These are phyloP conservation scores for Spatulosminthurus flaviceps DNA, from an alignment of 2,888 invertebrate species.

Conservation along the genomic window DNA sequence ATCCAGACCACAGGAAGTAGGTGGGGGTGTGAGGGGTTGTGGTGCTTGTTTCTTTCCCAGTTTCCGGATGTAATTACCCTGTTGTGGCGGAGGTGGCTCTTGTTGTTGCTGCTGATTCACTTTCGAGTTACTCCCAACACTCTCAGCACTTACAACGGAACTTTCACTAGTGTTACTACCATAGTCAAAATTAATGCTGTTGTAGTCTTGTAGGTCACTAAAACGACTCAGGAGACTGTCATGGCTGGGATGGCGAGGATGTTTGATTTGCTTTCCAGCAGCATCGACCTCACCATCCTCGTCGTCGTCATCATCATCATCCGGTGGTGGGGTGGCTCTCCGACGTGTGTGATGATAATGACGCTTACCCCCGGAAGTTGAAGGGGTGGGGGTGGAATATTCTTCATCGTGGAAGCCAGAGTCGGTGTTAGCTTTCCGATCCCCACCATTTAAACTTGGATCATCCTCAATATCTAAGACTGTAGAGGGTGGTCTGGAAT, in stretches of 20 bases:
- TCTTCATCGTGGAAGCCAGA: slow-evolving; percentile 42
- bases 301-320: neutral
- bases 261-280: neutral
- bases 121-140: neutral
- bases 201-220: slow-evolving; percentile 31
- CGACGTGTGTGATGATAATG: slow-evolving; percentile 13
- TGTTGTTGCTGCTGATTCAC: too few relatives aligned
- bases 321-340: neutral
- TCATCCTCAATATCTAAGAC: neutral
- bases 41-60: neutral
- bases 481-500: neutral
- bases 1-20: slow-evolving; percentile 25
- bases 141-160: neutral
- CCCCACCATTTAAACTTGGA: neutral
- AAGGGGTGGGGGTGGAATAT: slow-evolving; percentile 7
- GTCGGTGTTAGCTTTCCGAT: slow-evolving; percentile 38
- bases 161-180: neutral
- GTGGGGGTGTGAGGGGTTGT: slow-evolving; percentile 34
- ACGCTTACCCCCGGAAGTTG: slow-evolving; percentile 7
- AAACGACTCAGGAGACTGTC: slow-evolving; percentile 35
- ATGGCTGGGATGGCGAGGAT: slow-evolving; percentile 21
- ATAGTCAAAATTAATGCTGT: slow-evolving; percentile 27
- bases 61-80: neutral
- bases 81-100: neutral
- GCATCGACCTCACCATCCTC: neutral